Evolutionary conservation across 2,797 vertebrate genomes (phyloP).

Genomic region (Sphaeramia orbicularis): DNA sequence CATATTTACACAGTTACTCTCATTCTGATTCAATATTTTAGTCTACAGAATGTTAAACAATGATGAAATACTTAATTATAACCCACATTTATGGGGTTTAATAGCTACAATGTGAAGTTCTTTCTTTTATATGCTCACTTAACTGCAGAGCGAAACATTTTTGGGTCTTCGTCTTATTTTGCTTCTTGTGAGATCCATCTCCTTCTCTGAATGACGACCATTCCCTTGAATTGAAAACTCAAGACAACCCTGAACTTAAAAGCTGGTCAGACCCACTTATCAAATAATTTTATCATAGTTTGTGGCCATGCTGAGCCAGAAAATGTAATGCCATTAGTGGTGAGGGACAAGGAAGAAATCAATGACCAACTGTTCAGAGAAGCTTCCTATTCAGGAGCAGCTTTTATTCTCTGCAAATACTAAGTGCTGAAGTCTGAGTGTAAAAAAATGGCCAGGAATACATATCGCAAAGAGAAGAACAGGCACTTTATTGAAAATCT

Average conservation of each 20-base stretch:
- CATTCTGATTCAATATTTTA: too few species aligned
- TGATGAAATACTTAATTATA: too few species aligned
- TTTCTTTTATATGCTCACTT: too few species aligned
- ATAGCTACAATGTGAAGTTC: too few species aligned
- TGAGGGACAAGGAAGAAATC: slow-evolving; percentile 87
- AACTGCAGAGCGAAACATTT: too few species aligned
- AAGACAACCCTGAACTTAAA: slow-evolving; percentile 1
- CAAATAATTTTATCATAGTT: slow-evolving; percentile 35
- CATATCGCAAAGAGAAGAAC: slow-evolving; percentile 47
- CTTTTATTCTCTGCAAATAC: slow-evolving; percentile 85
- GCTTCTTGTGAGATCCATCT: background rate
- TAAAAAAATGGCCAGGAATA: slow-evolving; percentile 59
- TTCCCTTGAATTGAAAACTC: background rate
- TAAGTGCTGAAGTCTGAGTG: slow-evolving; percentile 70
- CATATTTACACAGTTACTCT: too few species aligned
- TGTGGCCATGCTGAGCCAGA: slow-evolving; percentile 70
- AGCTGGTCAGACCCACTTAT: slow-evolving; percentile 20
- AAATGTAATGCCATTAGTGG: slow-evolving; percentile 88
- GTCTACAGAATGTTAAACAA: too few species aligned
- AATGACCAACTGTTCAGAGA: slow-evolving; percentile 85
- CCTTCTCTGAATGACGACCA: background rate
- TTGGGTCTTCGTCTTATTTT: background rate
- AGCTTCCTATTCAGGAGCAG: slow-evolving; percentile 85
- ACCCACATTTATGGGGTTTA: too few species aligned
- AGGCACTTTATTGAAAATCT: slow-evolving; percentile 75